Evolutionary conservation across 2,888 invertebrate genomes (phyloP).

Genomic region (Philhelius pedissequus): DNA sequence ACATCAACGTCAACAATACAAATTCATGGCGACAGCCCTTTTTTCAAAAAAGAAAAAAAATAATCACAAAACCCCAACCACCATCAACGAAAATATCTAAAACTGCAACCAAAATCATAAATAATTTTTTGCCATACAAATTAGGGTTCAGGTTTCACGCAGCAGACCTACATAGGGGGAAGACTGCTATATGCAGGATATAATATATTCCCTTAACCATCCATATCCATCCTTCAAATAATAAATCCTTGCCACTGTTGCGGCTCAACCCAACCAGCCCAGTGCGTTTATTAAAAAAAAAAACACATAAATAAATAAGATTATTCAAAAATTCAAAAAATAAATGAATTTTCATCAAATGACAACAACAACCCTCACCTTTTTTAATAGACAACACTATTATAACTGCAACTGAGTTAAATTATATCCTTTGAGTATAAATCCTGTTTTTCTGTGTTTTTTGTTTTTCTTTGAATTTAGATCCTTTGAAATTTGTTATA

Average conservation of each 20-base stretch:
- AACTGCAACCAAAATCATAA: constrained; percentile 39
- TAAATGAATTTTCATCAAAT: constrained; percentile 21
- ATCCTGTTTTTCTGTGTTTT: constrained; percentile 48
- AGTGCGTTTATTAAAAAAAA: constrained; percentile 42
- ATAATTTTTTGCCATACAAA: constrained; percentile 26
- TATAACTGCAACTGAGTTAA: constrained; percentile 27
- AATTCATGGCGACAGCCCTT: constrained; percentile 42
- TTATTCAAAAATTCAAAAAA: constrained; percentile 47
- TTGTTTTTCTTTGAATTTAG: neutral
- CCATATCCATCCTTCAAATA: neutral
- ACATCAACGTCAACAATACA: constrained; percentile 49
- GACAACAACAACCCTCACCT: constrained; percentile 59
- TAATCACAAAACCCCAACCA: neutral
- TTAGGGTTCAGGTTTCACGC: constrained; percentile 43
- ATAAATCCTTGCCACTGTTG: constrained; percentile 1
- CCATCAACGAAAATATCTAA: neutral
- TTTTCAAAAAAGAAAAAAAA: neutral
- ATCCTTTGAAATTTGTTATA: constrained; percentile 26
- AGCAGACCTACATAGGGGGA: neutral
- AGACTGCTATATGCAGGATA: neutral
- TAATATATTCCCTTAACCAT: neutral
- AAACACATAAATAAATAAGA: neutral
- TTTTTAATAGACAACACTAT: constrained; percentile 33
- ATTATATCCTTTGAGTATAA: constrained; percentile 52
- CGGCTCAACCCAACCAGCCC: too few species aligned